These are phyloP conservation scores for Argyra leucocephala DNA, from an alignment of 2,888 invertebrate genomes.

Conservation along the genomic window DNA sequence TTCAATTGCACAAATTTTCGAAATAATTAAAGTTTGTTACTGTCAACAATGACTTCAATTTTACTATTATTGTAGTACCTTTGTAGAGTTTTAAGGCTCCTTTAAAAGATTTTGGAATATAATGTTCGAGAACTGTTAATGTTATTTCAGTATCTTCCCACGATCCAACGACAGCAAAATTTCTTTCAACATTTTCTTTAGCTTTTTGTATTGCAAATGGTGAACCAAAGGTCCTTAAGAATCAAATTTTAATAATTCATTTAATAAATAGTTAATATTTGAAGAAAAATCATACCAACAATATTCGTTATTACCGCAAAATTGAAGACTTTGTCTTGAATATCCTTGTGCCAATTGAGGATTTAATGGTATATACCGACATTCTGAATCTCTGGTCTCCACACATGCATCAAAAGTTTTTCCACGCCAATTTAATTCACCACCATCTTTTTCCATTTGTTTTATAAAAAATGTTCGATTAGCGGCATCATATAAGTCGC, in stretches of 20 bases:
- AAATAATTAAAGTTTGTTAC: neutral
- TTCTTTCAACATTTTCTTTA: constrained; percentile 69
- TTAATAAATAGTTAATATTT: neutral
- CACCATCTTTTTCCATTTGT: constrained; percentile 34
- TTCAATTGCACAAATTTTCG: too few species aligned
- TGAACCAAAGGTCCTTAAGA: constrained; percentile 38
- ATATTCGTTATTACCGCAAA: constrained; percentile 71
- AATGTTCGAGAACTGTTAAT: constrained; percentile 67
- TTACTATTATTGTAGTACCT: constrained; percentile 46
- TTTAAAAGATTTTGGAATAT: constrained; percentile 70
- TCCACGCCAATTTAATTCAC: constrained; percentile 27
- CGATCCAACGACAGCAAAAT: constrained; percentile 80
- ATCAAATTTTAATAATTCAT: neutral
- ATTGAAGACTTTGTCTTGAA: constrained; percentile 68
- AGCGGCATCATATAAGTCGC: constrained; percentile 73
- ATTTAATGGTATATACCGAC: constrained; percentile 66
- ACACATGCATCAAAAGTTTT: constrained; percentile 74
- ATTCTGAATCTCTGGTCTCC: constrained; percentile 66
- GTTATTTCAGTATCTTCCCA: constrained; percentile 80
- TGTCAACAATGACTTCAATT: constrained; percentile 13
- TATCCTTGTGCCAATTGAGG: constrained; percentile 50
- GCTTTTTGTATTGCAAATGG: constrained; percentile 55
- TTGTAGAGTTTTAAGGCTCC: constrained; percentile 60
- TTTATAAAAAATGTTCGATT: constrained; percentile 15
- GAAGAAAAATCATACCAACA: constrained; percentile 57